Evolutionary conservation across 2,888 invertebrate species (phyloP).

Genomic region (Cynaeus angustus): DNA sequence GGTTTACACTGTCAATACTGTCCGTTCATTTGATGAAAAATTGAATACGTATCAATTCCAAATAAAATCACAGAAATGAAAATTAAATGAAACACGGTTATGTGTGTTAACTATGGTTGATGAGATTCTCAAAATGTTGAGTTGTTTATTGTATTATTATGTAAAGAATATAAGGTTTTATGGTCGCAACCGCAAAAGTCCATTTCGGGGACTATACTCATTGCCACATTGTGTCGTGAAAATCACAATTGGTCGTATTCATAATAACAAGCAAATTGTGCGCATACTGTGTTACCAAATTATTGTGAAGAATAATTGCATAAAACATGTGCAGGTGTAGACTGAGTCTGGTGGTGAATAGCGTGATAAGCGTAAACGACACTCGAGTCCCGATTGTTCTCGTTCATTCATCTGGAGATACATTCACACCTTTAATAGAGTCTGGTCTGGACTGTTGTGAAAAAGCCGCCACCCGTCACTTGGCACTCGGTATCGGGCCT

Average conservation of each 20-base stretch:
- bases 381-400: slow-evolving; percentile 56
- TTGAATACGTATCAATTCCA: no score
- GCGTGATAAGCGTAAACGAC: slow-evolving; percentile 54
- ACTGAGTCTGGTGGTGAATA: slow-evolving; percentile 46
- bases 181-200: neutral
- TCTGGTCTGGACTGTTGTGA: slow-evolving; percentile 53
- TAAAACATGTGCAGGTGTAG: slow-evolving; percentile 48
- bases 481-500: slow-evolving; percentile 48
- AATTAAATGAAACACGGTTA: no score
- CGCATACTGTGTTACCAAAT: slow-evolving; percentile 23
- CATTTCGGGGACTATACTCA: neutral
- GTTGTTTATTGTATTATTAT: neutral
- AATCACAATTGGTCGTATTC: neutral
- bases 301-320: slow-evolving; percentile 42
- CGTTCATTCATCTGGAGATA: slow-evolving; percentile 57
- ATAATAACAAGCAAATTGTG: slow-evolving; percentile 2
- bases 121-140: neutral
- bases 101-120: no score
- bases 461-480: slow-evolving; percentile 51
- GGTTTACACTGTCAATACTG: no score
- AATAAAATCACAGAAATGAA: no score
- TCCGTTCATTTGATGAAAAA: no score
- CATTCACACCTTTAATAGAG: slow-evolving; percentile 58
- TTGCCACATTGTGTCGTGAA: neutral
- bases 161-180: no score